phyloP scores from a whole-genome alignment of 2,113 vertebrate species.

The Clarias gariepinus region DNA sequence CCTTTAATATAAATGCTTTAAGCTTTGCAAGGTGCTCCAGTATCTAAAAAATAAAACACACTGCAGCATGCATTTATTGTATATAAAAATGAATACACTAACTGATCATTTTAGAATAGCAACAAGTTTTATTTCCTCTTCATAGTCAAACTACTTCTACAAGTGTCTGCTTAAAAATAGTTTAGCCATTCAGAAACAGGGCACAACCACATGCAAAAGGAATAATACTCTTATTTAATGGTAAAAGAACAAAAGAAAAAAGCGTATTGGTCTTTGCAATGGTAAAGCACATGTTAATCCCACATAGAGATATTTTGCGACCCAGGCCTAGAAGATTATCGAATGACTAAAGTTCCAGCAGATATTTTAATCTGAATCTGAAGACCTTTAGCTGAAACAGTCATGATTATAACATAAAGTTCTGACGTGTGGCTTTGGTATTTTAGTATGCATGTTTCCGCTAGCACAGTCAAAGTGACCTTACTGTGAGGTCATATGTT shows the following conservation, averaged over 20 bases:
- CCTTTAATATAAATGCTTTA: too few species aligned
- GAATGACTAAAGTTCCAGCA: not conserved
- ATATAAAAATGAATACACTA: too few species aligned
- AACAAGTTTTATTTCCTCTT: not conserved
- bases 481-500: slow-evolving; percentile 12
- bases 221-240: not conserved
- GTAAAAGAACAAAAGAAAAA: not conserved
- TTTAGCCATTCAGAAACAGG: not conserved
- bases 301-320: not conserved
- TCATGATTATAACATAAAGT: not conserved
- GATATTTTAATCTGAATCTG: not conserved
- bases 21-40: too few species aligned
- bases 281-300: not conserved
- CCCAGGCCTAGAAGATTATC: not conserved
- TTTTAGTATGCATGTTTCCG: not conserved
- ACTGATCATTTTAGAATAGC: too few species aligned
- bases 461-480: slow-evolving; percentile 34
- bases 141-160: not conserved
- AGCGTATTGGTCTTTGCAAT: not conserved
- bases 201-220: not conserved
- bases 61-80: too few species aligned
- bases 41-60: too few species aligned
- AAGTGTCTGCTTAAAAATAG: not conserved
- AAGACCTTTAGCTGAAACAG: not conserved
- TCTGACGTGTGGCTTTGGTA: not conserved